These are phyloP conservation scores for Melitaea athalia DNA, from an alignment of 2,888 invertebrate genomes.

Conservation along the genomic window DNA sequence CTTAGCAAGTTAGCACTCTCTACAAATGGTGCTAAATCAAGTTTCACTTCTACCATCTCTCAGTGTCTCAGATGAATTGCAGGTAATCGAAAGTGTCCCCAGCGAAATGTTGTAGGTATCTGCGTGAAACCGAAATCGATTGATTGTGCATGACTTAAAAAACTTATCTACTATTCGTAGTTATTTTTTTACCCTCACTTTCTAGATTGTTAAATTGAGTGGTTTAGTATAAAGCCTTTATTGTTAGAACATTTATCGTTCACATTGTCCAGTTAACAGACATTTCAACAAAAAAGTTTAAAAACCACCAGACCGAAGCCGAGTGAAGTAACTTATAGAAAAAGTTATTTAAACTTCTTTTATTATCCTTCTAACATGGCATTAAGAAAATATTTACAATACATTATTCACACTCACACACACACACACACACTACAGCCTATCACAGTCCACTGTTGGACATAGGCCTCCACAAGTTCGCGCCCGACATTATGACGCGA, in stretches of 20 bases:
- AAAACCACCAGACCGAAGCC: neutral
- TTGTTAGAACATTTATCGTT: neutral
- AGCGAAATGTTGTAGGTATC: constrained; percentile 1
- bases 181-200: neutral
- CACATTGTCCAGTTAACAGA: neutral
- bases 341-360: neutral
- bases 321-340: neutral
- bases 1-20: constrained; percentile 13
- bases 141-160: neutral
- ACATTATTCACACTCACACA: too few relatives aligned
- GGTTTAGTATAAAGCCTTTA: too few relatives aligned
- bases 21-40: constrained; percentile 9
- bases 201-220: neutral
- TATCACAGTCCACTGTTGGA: too few relatives aligned
- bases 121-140: neutral
- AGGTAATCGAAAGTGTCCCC: constrained; percentile 11
- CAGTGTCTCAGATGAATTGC: constrained; percentile 1
- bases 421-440: too few relatives aligned
- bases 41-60: constrained; percentile 11
- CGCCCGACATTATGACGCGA: too few relatives aligned
- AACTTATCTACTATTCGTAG: neutral
- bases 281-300: neutral
- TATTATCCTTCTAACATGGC: neutral
- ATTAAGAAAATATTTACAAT: neutral
- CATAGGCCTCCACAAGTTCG: too few relatives aligned